Base-by-base conservation (phyloP, 2,113 vertebrate genomes). In the Synchiropus splendidus region DNA sequence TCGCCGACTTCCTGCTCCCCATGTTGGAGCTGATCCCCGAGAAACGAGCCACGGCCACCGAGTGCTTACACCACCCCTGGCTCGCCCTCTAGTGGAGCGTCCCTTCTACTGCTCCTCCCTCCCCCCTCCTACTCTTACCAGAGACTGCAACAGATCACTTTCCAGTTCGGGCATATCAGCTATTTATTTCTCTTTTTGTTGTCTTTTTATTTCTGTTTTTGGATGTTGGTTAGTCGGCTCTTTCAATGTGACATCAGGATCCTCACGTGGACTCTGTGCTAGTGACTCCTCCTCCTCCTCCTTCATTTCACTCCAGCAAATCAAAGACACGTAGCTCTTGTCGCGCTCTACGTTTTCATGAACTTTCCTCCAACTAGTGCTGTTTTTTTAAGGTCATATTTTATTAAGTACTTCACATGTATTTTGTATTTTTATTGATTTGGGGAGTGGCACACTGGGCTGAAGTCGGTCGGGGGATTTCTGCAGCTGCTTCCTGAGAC, bases 11-110 rank as follows among this genome's bases (percentile, higher is more conserved):
- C 84, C 85, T 98, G 45, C 73, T 98, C 21, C 95, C 95, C 6
- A 98, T 98, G 95, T 52, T 98, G 83, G 94, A 97, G 80, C 83
- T 98, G 67, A 66, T 93, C 59, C 91, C 93, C 0, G 95, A 98
- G 85, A 98, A 97, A 75, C 80, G 95, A 70, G 95, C 90, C 59
- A 93, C 92, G 0, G 94, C 94, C 0, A 84, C 90, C 0, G 90
- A 96, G 54, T 98, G 93, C 79, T 85, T 97, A 72, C 85, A 82
- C 71, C 94, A 98, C 67, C 85, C 91, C 32, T 98, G 94, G 94
- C 85, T 98, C 37, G 72, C 81, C 77, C 87, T 88, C 40, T 94
- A 92, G 82, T 82, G 79, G 68, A 53, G 4, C n/a, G 18, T 18
- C 51, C 27, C 30, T 12, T 38, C 48, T 47, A 34, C 55, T 47